phyloP scores from a whole-genome alignment of 2,113 vertebrate genomes.

The Oryzias celebensis region DNA sequence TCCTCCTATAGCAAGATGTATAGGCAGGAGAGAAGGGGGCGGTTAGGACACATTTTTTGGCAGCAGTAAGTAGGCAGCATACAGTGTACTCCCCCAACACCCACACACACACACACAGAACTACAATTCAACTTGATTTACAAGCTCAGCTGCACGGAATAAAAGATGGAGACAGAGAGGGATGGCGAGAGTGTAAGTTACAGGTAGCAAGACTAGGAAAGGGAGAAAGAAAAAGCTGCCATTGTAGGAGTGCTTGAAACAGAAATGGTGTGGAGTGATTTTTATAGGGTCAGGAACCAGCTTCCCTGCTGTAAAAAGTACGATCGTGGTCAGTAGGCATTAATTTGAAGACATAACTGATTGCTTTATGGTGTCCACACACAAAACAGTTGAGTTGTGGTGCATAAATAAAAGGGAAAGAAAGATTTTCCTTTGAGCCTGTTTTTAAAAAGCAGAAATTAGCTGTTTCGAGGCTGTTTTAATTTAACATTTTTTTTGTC shows the following conservation, averaged over 20 bases:
- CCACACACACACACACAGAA: conserved; percentile 54
- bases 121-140: conserved; percentile 79
- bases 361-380: background rate
- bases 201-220: conserved; percentile 56
- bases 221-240: conserved; percentile 24
- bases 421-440: background rate
- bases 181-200: conserved; percentile 35
- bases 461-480: background rate
- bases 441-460: background rate
- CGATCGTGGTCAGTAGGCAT: conserved; percentile 21
- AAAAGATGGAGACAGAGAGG: conserved; percentile 14
- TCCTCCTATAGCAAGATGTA: conserved; percentile 73
- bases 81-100: conserved; percentile 23
- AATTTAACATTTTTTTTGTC: background rate
- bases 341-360: conserved; percentile 29
- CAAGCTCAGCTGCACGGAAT: conserved; percentile 72
- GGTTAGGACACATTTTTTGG: conserved; percentile 85
- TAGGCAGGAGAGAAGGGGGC: conserved; percentile 59
- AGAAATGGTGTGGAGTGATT: conserved; percentile 21
- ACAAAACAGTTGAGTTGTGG: background rate
- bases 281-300: conserved; percentile 28
- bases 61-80: conserved; percentile 59
- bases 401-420: background rate
- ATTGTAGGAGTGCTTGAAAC: conserved; percentile 58
- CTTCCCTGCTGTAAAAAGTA: conserved; percentile 10